Evolutionary conservation across 2,797 vertebrate species (phyloP).

Genomic region (Myotis findleyi): DNA sequence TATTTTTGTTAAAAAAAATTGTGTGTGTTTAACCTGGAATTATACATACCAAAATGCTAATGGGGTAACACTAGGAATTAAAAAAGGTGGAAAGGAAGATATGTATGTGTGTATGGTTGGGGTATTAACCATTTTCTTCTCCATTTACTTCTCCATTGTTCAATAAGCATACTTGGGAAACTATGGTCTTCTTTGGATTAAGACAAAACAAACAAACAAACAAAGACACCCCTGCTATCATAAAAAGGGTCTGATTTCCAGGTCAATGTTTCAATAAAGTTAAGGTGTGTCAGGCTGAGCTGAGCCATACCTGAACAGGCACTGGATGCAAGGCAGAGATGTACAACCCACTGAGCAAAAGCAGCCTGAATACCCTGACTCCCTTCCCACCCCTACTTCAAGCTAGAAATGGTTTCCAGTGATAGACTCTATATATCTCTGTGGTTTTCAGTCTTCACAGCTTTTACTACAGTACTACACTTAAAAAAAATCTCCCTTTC

Average conservation of each 20-base stretch:
- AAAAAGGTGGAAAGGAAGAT: neutral
- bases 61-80: neutral
- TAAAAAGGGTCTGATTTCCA: neutral
- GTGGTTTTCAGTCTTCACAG: neutral
- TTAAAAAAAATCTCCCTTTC: neutral
- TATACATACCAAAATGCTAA: conserved; percentile 6
- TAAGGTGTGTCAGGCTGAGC: neutral
- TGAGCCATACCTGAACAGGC: neutral
- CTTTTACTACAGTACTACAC: conserved; percentile 3
- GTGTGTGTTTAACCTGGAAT: conserved; percentile 16
- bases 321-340: neutral
- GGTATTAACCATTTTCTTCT: neutral
- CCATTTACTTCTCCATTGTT: neutral
- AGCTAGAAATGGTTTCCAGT: neutral
- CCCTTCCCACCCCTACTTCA: neutral
- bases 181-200: neutral
- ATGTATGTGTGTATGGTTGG: neutral
- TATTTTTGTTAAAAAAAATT: conserved; percentile 4
- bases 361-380: neutral
- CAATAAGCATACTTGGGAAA: conserved; percentile 9
- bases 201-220: neutral
- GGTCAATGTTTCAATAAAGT: neutral
- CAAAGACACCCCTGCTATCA: neutral
- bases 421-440: neutral
- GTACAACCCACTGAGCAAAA: neutral